These are phyloP conservation scores for Nysson spinosus DNA, from an alignment of 2,888 invertebrate species.

Conservation along the genomic window DNA sequence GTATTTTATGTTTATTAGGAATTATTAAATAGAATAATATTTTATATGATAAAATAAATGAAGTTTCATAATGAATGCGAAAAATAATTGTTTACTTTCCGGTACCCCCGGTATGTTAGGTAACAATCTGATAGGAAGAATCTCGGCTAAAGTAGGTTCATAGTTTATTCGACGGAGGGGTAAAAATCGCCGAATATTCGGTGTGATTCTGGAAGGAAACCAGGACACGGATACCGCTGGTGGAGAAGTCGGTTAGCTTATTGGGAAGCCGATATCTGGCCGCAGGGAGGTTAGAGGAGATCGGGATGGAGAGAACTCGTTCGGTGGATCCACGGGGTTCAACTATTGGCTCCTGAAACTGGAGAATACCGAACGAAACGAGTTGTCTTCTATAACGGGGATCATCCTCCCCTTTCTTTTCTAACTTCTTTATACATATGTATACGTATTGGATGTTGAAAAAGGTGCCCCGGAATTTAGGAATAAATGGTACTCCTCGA, in stretches of 20 bases:
- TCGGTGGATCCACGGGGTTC: slow-evolving; percentile 43
- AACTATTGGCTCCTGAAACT: slow-evolving; percentile 70
- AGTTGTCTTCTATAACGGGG: slow-evolving; percentile 69
- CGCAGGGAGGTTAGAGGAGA: slow-evolving; percentile 68
- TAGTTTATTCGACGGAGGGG: not conserved
- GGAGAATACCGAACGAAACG: slow-evolving; percentile 66
- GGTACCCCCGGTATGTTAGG: too few species aligned
- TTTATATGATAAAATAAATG: too few species aligned
- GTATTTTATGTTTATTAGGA: too few species aligned
- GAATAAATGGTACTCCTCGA: too few species aligned
- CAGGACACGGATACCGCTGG: slow-evolving; percentile 60
- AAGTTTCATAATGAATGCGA: too few species aligned
- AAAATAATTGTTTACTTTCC: too few species aligned
- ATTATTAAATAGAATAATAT: too few species aligned
- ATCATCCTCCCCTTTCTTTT: slow-evolving; percentile 20
- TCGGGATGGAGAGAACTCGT: slow-evolving; percentile 51
- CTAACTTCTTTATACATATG: too few species aligned
- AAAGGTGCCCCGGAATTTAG: too few species aligned
- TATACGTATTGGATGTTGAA: too few species aligned
- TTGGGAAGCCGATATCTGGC: slow-evolving; percentile 77
- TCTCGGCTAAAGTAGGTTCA: not conserved
- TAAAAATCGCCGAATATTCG: slow-evolving; percentile 29
- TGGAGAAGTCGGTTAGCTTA: slow-evolving; percentile 73
- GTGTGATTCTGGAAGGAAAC: slow-evolving; percentile 54
- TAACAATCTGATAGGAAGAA: too few species aligned